Evolutionary conservation across 2,888 invertebrate genomes (phyloP).

Genomic region (Nasonovia ribisnigri): DNA sequence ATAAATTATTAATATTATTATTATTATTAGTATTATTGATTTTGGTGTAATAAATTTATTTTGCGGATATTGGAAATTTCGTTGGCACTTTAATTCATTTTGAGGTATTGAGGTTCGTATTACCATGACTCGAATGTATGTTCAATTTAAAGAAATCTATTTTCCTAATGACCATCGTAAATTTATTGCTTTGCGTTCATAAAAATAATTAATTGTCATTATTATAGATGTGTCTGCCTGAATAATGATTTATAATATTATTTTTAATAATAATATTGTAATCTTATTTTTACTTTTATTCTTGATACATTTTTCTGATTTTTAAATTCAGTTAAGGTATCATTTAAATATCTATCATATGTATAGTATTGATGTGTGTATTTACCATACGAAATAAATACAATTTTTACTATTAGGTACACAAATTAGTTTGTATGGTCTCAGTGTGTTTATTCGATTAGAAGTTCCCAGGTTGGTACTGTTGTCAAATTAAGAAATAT

Average conservation of each 20-base stretch:
- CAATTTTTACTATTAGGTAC: not conserved
- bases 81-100: slow-evolving; percentile 4
- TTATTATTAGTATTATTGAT: too few species aligned
- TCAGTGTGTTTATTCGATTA: not conserved
- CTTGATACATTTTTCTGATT: not conserved
- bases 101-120: not conserved
- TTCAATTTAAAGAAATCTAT: slow-evolving; percentile 4
- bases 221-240: not conserved
- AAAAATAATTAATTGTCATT: not conserved
- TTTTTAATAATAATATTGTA: not conserved
- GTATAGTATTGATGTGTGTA: not conserved
- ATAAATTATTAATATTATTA: slow-evolving; percentile 20
- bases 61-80: not conserved
- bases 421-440: not conserved
- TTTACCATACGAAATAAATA: not conserved
- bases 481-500: not conserved
- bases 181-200: slow-evolving; percentile 10
- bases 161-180: slow-evolving; percentile 7
- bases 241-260: not conserved
- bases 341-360: not conserved
- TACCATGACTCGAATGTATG: not conserved
- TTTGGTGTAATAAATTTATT: slow-evolving; percentile 12
- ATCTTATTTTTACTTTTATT: not conserved
- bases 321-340: not conserved
- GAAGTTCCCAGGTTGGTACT: not conserved